Base-by-base conservation (phyloP, 2,888 invertebrate genomes). In the Kryphioiulus occultus region DNA sequence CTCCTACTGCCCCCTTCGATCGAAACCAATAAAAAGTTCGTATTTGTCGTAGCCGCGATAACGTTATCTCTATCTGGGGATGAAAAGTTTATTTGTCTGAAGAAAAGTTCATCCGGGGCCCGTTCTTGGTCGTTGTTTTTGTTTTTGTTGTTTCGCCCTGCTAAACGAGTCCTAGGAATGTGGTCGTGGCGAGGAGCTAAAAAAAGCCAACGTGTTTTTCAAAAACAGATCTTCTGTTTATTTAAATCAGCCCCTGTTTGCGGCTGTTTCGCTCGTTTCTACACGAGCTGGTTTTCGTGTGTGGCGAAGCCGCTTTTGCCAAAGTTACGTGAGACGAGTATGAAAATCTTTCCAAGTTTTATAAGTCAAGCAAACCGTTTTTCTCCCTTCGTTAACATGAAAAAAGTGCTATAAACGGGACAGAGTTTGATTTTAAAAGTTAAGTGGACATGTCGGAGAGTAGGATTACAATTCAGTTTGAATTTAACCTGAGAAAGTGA, bases 201-300 rank as follows among this genome's bases (percentile, higher is more conserved):
- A 59, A 59, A 59, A 59, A 59, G 19, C 17, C 19, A 59, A 22
- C 59, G n/a, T 59, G 59, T 59, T 59, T 59, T 53, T 59, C 22
- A n/a, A 59, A n/a, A 59, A 59, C 59, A 59, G 59, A n/a, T n/a
- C n/a, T 59, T 59, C 22, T 59, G 59, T 59, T 59, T 59, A 59
- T 59, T 59, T 59, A 59, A 59, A 59, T 59, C n/a, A 59, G 59
- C 22, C 59, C n/a, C n/a, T n/a, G 59, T 59, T 59, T 59, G 59
- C 59, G 22, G 42, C 15, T 2, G 53, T 53, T 59, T 59, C 59
- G n/a, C 59, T 59, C 22, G 59, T 22, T 59, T 59, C 59, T n/a
- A n/a, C n/a, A n/a, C n/a, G n/a, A n/a, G n/a, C n/a, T n/a, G n/a
- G n/a, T n/a, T n/a, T n/a, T n/a, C n/a, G n/a, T n/a, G n/a, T n/a